Base-by-base conservation (phyloP, 1,140 invertebrate species). In the Bombus huntii region DNA sequence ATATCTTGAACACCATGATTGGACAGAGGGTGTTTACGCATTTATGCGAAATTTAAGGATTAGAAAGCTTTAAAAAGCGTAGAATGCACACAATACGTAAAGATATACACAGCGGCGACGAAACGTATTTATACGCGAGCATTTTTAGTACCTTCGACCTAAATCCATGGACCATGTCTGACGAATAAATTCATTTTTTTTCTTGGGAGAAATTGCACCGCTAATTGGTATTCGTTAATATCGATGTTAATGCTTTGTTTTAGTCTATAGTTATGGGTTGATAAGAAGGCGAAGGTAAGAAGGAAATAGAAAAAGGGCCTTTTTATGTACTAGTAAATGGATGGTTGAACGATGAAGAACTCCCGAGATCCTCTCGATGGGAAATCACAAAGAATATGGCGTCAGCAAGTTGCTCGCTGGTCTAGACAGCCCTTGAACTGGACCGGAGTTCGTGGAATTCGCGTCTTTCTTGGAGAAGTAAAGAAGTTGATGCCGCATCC, bases 351-450 rank as follows among this genome's bases (percentile, higher is more conserved):
- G 73, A 37, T 22, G 80, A 28, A n/a, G 34, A 18, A 66, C 31
- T 8, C 18, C 34, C 10, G 65, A 53, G 53, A n/a, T 66, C 75
- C 76, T 84, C 42, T 34, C 86, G 75, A 79, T 34, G 62, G 53
- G 34, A 53, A 62, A 37, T 77, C 72, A 59, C 31, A 39, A 62
- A 72, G 83, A 83, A 89, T 34, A 72, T 73, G 73, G 77, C 85
- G 83, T 89, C 88, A 89, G 88, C 88, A 86, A 79, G 71, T 86
- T 62, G 81, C 62, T 73, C 66, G 65, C 59, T 44, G 59, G 62
- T 31, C 74, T 72, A 83, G 79, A 34, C 85, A 81, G 80, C 82
- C 80, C 88, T 89, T 80, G 84, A 89, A 89, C 75, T 72, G 79
- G 75, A 72, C 65, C 57, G 18, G 44, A 73, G 47, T 89, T 83